A percentile compares a stretch with the other conserved stretches of the same genome.
phyloP scores from a whole-genome alignment of 2,797 vertebrate genomes.

The Lutjanus campechanus region DNA sequence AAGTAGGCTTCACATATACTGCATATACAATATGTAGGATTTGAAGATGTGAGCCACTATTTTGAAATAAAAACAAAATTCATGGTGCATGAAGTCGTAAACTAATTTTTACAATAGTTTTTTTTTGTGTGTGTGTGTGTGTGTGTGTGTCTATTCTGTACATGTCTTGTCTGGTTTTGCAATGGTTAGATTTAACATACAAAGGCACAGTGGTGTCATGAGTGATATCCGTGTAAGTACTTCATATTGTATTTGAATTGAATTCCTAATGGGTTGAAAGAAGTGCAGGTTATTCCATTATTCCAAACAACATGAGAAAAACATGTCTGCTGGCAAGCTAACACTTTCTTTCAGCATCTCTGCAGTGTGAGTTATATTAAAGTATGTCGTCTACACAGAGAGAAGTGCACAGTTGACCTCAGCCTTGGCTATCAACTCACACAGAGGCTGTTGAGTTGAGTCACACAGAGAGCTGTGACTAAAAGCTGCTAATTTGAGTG shows the following conservation, averaged over 20 bases:
- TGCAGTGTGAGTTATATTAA: constrained; percentile 31
- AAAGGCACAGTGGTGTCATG: background rate
- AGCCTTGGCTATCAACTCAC: constrained; percentile 55
- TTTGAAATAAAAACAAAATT: too few species aligned
- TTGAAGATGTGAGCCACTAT: background rate
- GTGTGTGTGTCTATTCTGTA: background rate
- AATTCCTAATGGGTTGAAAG: constrained; percentile 8
- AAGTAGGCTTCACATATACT: background rate
- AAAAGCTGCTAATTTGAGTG: constrained; percentile 78
- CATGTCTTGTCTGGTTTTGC: background rate
- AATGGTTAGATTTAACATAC: background rate
- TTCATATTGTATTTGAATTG: background rate
- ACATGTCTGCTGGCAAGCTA: background rate
- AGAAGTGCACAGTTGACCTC: constrained; percentile 56
- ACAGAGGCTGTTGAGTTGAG: constrained; percentile 59
- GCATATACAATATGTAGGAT: background rate
- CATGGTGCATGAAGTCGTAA: too few species aligned
- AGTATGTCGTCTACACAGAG: constrained; percentile 18
- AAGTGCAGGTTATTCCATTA: background rate
- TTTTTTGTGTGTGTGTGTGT: too few species aligned
- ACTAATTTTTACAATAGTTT: background rate
- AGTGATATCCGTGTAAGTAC: background rate
- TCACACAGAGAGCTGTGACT: constrained; percentile 75
- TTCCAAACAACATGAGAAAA: constrained; percentile 4
- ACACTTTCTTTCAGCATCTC: constrained; percentile 3